Evolutionary conservation across 1,140 invertebrate genomes (phyloP).

Genomic region (Episyrphus balteatus): DNA sequence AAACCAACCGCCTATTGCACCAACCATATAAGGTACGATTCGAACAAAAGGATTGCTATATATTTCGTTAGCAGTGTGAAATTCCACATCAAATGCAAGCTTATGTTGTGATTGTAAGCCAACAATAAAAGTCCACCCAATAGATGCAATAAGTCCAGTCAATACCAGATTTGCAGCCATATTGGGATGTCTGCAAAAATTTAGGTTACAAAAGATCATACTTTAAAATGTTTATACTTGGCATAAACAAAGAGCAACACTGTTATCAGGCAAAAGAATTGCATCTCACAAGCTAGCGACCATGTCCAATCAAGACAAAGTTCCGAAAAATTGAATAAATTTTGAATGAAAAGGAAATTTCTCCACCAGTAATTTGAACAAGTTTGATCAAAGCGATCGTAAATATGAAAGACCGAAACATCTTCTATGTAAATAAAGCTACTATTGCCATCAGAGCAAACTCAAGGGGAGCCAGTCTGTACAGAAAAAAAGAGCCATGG

Average conservation of each 20-base stretch:
- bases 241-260: conserved; percentile 42
- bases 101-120: conserved; percentile 20
- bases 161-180: conserved; percentile 12
- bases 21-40: conserved; percentile 27
- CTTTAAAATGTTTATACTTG: conserved; percentile 28
- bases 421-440: conserved; percentile 39
- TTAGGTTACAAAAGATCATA: not conserved
- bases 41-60: conserved; percentile 33
- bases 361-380: conserved; percentile 52
- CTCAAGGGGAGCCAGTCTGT: conserved; percentile 44
- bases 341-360: conserved; percentile 52
- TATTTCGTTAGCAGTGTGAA: conserved; percentile 22
- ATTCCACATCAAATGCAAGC: conserved; percentile 27
- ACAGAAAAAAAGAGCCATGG: not conserved
- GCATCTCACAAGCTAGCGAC: conserved; percentile 74
- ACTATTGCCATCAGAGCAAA: conserved; percentile 41
- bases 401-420: conserved; percentile 39
- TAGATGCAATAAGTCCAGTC: conserved; percentile 12
- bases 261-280: conserved; percentile 53
- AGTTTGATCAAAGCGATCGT: conserved; percentile 37
- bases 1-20: conserved; percentile 25
- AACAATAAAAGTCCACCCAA: conserved; percentile 20
- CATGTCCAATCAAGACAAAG: conserved; percentile 70
- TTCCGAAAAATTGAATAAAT: conserved; percentile 41
- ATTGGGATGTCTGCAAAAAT: conserved; percentile 15